Base-by-base conservation (phyloP, 2,113 vertebrate genomes). In the Agapornis roseicollis region DNA sequence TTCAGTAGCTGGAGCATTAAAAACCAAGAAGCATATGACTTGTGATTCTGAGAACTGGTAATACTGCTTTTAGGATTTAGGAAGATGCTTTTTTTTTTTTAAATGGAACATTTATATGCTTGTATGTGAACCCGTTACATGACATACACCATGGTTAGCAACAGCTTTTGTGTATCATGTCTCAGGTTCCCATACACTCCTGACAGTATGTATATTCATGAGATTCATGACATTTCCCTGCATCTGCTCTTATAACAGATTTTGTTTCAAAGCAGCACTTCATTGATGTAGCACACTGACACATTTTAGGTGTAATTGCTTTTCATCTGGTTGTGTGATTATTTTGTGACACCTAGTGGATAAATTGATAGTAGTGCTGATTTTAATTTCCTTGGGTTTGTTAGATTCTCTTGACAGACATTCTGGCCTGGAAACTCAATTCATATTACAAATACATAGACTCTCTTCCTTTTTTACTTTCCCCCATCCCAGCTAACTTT, bases 291-390 rank as follows among this genome's bases (percentile, higher is more conserved):
- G 90, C 76, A 86, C 73, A 47, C 66, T 87, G 78, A 70, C 85
- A 77, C 53, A 63, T 90, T 87, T 79, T 93, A 82, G 20, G 25
- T 74, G 3, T 94, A 90, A 96, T 94, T 90, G 94, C 83, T 76
- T 84, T 58, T 91, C 17, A 22, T 94, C 90, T 89, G 77, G 25
- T 96, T 96, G 89, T 33, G 19, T 80, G 95, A 96, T 96, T 94
- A 70, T 86, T 96, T 94, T 90, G 91, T 95, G 97, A 97, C 96
- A 97, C 94, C 97, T 97, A 97, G 97, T 96, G 97, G 96, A 94
- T 92, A 84, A 87, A 89, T 88, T 58, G 93, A 71, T 90, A 68
- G 66, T 83, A 78, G 84, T 90, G 41, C 85, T 9, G 6, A 52
- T 49, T 78, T 81, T 74, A 78, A 91, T 82, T 91, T 77, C 66